phyloP scores from a whole-genome alignment of 2,113 vertebrate genomes.

The Podarcis raffonei region DNA sequence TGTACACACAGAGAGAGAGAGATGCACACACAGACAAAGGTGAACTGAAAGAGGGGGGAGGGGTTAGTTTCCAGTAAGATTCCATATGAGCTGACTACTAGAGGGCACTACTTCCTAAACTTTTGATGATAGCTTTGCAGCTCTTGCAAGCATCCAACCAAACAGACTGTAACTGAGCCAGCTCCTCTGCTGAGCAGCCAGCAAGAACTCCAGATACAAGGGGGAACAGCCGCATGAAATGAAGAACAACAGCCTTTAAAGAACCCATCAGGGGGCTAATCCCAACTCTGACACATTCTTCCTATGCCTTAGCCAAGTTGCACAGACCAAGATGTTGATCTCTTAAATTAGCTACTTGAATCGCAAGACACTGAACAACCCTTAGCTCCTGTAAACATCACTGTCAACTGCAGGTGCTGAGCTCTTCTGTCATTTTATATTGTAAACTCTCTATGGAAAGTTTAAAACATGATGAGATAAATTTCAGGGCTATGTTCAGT shows the following conservation, averaged over 20 bases:
- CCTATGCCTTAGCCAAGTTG: neutral
- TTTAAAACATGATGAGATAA: neutral
- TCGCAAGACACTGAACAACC: neutral
- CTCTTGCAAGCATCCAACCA: neutral
- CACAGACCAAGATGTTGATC: neutral
- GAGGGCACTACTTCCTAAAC: slow-evolving; percentile 4
- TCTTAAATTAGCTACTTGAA: slow-evolving; percentile 10
- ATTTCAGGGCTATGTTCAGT: neutral
- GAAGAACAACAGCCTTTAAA: slow-evolving; percentile 13
- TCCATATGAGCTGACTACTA: slow-evolving; percentile 5
- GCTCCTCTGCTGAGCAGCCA: neutral
- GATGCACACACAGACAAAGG: neutral
- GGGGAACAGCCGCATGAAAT: neutral
- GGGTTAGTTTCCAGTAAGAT: neutral
- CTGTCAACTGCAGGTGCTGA: neutral
- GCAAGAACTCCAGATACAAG: slow-evolving; percentile 11
- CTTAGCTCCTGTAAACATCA: slow-evolving; percentile 2
- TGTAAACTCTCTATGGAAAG: neutral
- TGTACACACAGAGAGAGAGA: neutral
- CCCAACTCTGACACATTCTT: neutral
- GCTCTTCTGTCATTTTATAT: neutral
- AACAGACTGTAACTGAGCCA: neutral
- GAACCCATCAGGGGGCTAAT: slow-evolving; percentile 15
- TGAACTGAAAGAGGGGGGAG: neutral
- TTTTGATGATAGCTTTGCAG: neutral